phyloP scores from a whole-genome alignment of 2,888 invertebrate genomes.

The Pantelozetes paolii region DNA sequence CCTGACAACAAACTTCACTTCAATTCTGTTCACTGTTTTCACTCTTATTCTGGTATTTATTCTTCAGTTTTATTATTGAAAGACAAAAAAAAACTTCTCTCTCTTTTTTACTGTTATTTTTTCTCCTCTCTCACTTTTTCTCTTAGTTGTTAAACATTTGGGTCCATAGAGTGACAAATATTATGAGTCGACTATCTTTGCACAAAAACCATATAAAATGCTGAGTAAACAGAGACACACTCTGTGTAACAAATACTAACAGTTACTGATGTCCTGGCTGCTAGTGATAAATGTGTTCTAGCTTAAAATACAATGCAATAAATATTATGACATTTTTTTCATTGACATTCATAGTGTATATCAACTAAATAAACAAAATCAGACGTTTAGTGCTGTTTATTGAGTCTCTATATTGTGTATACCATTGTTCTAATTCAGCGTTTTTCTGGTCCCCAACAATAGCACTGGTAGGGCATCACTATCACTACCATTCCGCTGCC shows the following conservation, averaged over 20 bases:
- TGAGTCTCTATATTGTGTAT: constrained; percentile 15
- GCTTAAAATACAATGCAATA: constrained; percentile 5
- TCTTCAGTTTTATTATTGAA: neutral
- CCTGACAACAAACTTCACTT: neutral
- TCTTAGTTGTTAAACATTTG: neutral
- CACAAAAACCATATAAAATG: constrained; percentile 30
- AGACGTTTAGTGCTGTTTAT: constrained; percentile 22
- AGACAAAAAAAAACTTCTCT: constrained; percentile 7
- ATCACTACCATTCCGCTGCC: no score
- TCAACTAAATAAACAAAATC: constrained; percentile 30
- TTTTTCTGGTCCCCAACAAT: constrained; percentile 24
- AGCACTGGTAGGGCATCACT: neutral
- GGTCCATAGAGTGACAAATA: constrained; percentile 30
- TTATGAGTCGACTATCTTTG: constrained; percentile 25
- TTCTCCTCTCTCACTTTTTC: neutral
- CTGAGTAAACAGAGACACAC: constrained; percentile 35
- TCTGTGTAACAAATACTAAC: constrained; percentile 34
- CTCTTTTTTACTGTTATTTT: neutral
- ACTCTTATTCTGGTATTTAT: neutral
- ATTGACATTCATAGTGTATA: constrained; percentile 35
- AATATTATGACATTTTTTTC: constrained; percentile 36
- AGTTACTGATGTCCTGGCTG: constrained; percentile 20
- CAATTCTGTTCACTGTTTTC: neutral
- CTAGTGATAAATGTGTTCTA: constrained; percentile 34
- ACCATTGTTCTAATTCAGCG: constrained; percentile 27